Evolutionary conservation across 1,140 invertebrate genomes (phyloP).

Genomic region (Aphelenchoides fujianensis): DNA sequence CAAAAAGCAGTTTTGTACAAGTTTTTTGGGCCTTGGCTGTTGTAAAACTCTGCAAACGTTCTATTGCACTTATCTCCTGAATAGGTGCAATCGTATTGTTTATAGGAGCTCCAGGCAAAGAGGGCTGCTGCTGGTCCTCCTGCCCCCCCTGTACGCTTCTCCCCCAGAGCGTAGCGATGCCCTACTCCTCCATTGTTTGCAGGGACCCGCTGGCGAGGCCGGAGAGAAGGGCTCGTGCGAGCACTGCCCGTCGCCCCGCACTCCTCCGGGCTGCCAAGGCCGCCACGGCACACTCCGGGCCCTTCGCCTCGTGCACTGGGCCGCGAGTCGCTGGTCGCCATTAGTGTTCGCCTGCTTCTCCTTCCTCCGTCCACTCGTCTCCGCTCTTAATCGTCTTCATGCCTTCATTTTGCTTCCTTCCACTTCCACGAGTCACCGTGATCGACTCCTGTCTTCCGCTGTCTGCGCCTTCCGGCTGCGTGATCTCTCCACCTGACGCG

Average conservation of each 20-base stretch:
- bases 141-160: slow-evolving; percentile 30
- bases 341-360: too few relatives aligned
- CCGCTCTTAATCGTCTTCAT: too few relatives aligned
- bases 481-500: too few relatives aligned
- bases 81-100: neutral
- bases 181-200: neutral
- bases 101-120: neutral
- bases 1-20: neutral
- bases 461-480: too few relatives aligned
- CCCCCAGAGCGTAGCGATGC: neutral
- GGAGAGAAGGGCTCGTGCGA: slow-evolving; percentile 58
- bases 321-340: too few relatives aligned
- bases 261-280: slow-evolving; percentile 60
- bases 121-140: slow-evolving; percentile 37
- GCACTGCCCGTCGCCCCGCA: slow-evolving; percentile 59
- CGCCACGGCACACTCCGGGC: neutral
- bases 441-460: too few relatives aligned
- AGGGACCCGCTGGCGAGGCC: slow-evolving; percentile 56
- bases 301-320: too few relatives aligned
- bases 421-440: too few relatives aligned
- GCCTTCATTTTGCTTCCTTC: too few relatives aligned
- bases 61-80: too few relatives aligned
- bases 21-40: neutral
- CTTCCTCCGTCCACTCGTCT: too few relatives aligned
- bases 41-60: neutral